phyloP scores from a whole-genome alignment of 2,888 invertebrate genomes.

The Marronus borbonicus region DNA sequence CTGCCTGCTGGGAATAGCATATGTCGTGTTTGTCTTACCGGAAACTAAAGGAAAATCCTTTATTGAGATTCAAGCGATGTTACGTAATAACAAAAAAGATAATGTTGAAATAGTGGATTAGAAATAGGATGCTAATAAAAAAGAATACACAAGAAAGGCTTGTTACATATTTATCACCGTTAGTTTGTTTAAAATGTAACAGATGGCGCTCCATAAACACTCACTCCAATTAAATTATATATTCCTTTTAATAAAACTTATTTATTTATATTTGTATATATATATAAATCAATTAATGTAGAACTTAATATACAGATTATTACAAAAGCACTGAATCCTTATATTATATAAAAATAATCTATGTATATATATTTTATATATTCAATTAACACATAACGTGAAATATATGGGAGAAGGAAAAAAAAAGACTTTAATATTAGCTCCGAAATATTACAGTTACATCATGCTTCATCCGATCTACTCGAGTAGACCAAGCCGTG shows the following conservation, averaged over 20 bases:
- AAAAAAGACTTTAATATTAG: too few species aligned
- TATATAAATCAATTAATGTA: conserved; percentile 36
- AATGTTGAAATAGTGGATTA: too few species aligned
- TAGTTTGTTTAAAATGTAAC: not conserved
- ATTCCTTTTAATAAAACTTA: conserved; percentile 35
- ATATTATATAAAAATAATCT: conserved; percentile 44
- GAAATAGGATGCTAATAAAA: too few species aligned
- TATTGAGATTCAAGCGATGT: too few species aligned
- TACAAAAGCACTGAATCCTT: conserved; percentile 37
- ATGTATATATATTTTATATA: conserved; percentile 39
- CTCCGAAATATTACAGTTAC: not conserved
- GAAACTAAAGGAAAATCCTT: too few species aligned
- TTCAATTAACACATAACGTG: conserved; percentile 25
- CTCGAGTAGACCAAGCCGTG: not conserved
- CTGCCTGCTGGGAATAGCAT: too few species aligned
- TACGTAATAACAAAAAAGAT: too few species aligned
- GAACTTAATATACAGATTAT: conserved; percentile 39
- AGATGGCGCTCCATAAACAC: not conserved
- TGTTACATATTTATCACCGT: conserved; percentile 54
- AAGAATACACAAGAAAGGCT: too few species aligned
- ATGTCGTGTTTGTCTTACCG: too few species aligned
- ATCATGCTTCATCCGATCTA: too few species aligned
- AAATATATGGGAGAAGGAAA: conserved; percentile 19
- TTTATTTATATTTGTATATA: conserved; percentile 8
- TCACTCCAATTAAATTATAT: conserved; percentile 12